These are phyloP conservation scores for Hepsetus odoe DNA, from an alignment of 2,113 vertebrate genomes.

Conservation along the genomic window DNA sequence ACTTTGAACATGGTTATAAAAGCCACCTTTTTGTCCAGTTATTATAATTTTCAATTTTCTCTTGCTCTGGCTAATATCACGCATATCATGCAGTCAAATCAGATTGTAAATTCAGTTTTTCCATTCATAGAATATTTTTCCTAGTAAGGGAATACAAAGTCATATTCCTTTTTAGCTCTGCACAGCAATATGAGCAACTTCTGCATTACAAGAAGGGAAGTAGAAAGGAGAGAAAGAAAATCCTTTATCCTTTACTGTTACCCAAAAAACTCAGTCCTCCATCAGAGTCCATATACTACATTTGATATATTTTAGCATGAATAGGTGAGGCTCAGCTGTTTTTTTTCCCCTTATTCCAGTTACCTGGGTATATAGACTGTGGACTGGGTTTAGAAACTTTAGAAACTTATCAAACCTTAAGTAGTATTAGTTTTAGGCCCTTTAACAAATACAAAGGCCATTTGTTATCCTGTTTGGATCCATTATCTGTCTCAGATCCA, in stretches of 20 bases:
- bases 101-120: not conserved
- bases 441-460: not conserved
- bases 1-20: too few species aligned
- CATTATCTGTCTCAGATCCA: not conserved
- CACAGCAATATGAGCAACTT: not conserved
- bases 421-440: not conserved
- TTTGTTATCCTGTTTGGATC: not conserved
- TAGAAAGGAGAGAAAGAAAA: too few species aligned
- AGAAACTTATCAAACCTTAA: too few species aligned
- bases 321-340: too few species aligned
- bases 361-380: too few species aligned
- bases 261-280: not conserved
- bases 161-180: not conserved
- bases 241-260: not conserved
- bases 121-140: not conserved
- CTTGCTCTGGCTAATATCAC: not conserved
- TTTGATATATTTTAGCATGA: too few species aligned
- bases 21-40: not conserved
- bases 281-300: too few species aligned
- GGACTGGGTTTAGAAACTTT: too few species aligned
- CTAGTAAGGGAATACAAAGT: not conserved
- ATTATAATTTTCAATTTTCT: not conserved
- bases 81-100: not conserved
- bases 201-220: not conserved
- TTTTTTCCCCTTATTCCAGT: too few species aligned